Evolutionary conservation across 2,888 invertebrate species (phyloP).

Genomic region (Nomada hirtipes): DNA sequence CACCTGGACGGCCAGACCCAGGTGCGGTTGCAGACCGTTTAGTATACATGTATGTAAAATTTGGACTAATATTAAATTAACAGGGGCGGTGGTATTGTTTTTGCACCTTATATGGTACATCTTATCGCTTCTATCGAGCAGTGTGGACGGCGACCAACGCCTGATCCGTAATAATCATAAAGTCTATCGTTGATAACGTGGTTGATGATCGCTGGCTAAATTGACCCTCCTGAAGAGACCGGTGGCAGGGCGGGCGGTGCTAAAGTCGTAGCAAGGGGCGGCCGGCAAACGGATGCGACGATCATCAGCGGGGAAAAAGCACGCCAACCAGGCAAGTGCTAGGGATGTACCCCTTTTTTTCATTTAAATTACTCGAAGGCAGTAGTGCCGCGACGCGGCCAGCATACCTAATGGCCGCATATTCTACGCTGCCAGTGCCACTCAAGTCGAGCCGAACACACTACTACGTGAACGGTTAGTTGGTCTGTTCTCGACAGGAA

Average conservation of each 20-base stretch:
- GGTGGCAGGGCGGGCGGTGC: conserved; percentile 3
- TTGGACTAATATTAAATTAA: too few relatives aligned
- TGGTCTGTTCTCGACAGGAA: conserved; percentile 66
- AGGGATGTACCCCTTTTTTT: conserved; percentile 61
- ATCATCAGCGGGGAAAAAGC: conserved; percentile 46
- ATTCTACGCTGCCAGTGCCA: conserved; percentile 69
- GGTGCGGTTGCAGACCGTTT: too few relatives aligned
- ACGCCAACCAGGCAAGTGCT: conserved; percentile 37
- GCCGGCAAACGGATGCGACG: conserved; percentile 50
- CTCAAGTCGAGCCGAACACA: conserved; percentile 61
- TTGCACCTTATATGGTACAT: background rate
- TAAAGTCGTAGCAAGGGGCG: conserved; percentile 33
- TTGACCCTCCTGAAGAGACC: conserved; percentile 28
- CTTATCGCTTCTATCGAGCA: conserved; percentile 23
- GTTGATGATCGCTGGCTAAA: conserved; percentile 48
- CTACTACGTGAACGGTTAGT: conserved; percentile 60
- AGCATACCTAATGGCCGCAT: conserved; percentile 69
- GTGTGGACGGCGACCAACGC: background rate
- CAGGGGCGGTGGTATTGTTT: too few relatives aligned
- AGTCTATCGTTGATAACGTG: conserved; percentile 44
- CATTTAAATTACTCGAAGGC: conserved; percentile 68
- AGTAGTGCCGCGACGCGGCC: conserved; percentile 51
- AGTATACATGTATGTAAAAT: too few relatives aligned
- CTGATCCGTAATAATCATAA: conserved; percentile 44
- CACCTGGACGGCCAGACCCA: too few relatives aligned